Conservation (phyloP, 2,888 invertebrate species). For the Eilema sororculum region DNA sequence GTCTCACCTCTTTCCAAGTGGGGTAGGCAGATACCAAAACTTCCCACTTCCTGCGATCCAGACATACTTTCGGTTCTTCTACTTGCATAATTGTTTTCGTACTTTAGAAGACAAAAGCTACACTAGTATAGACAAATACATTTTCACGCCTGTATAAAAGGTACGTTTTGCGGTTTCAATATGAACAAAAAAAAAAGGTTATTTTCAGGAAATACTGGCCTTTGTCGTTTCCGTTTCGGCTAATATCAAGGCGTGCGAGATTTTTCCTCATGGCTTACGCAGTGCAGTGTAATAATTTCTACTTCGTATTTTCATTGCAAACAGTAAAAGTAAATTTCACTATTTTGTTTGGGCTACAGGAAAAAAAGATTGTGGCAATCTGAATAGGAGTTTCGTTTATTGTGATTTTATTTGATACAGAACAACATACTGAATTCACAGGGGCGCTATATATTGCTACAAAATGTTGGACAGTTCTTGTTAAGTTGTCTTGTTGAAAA, state of each 20-base stretch:
- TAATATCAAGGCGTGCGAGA: constrained; percentile 7
- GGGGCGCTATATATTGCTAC: background rate
- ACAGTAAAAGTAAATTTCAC: constrained; percentile 3
- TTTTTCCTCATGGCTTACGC: constrained; percentile 18
- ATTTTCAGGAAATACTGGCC: background rate
- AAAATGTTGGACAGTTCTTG: background rate
- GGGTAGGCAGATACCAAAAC: too few species aligned
- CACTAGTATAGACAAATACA: background rate
- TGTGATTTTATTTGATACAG: constrained; percentile 6
- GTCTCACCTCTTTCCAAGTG: too few species aligned
- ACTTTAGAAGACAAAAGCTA: too few species aligned
- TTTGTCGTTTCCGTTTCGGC: constrained; percentile 7
- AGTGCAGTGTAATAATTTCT: constrained; percentile 22
- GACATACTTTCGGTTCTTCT: too few species aligned
- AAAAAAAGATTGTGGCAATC: background rate
- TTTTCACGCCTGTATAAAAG: background rate
- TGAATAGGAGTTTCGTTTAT: background rate
- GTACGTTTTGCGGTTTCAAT: constrained; percentile 2
- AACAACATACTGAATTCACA: background rate
- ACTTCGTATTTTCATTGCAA: constrained; percentile 20
- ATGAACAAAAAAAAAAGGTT: constrained; percentile 7
- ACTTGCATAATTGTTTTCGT: too few species aligned
- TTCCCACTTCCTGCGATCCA: too few species aligned
- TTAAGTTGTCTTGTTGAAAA: too few species aligned
- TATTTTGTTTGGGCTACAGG: background rate